These are phyloP conservation scores for Colletes latitarsis DNA, from an alignment of 1,140 invertebrate species.

Conservation along the genomic window DNA sequence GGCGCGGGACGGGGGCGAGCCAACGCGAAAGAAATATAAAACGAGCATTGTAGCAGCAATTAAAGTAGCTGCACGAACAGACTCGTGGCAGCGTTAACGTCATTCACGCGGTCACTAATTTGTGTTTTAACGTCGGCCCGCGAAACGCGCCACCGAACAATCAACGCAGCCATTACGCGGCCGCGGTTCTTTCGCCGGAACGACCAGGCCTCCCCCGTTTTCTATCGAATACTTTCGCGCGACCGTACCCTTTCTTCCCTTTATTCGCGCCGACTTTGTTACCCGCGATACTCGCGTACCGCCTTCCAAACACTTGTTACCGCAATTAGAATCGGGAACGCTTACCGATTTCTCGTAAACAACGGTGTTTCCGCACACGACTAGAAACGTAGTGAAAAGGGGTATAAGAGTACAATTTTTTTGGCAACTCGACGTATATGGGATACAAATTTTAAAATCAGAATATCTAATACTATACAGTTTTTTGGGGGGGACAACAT, in stretches of 20 bases:
- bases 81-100: slow-evolving; percentile 17
- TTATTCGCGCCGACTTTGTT: background rate
- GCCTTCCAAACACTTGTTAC: background rate
- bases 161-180: slow-evolving; percentile 8
- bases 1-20: background rate
- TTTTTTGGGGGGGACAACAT: too few relatives aligned
- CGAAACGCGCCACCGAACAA: slow-evolving; percentile 22
- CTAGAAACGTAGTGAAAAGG: too few relatives aligned
- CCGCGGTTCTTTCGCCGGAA: background rate
- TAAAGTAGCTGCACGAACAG: slow-evolving; percentile 39
- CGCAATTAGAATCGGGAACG: too few relatives aligned
- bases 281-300: background rate
- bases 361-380: too few relatives aligned
- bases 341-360: too few relatives aligned
- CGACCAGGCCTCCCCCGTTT: background rate
- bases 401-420: too few relatives aligned
- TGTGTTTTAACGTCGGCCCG: slow-evolving; percentile 24
- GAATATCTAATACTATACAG: too few relatives aligned
- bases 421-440: too few relatives aligned
- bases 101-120: slow-evolving; percentile 39
- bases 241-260: background rate
- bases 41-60: slow-evolving; percentile 41
- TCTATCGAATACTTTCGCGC: background rate
- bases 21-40: background rate
- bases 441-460: too few relatives aligned